These are phyloP conservation scores for Scophthalmus maximus DNA, from an alignment of 2,113 vertebrate genomes.

Conservation along the genomic window DNA sequence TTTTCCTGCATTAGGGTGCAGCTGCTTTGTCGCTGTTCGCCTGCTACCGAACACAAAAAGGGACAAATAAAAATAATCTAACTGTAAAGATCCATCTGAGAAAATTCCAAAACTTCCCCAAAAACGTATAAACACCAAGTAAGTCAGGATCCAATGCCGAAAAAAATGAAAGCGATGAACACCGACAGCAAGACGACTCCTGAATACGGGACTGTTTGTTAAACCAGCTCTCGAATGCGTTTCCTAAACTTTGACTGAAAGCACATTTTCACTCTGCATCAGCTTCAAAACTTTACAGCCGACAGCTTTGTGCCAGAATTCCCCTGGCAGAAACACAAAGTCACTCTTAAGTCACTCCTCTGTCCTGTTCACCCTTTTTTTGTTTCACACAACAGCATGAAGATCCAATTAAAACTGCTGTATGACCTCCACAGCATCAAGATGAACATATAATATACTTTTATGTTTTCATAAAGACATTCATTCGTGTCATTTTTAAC, in stretches of 20 bases:
- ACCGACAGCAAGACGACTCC: neutral
- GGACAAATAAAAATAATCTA: too few relatives aligned
- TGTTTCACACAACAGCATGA: neutral
- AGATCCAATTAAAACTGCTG: too few relatives aligned
- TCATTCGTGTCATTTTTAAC: too few relatives aligned
- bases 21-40: neutral
- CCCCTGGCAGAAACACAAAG: constrained; percentile 4
- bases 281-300: constrained; percentile 7
- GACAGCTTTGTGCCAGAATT: neutral
- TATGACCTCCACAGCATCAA: too few relatives aligned
- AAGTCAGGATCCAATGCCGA: too few relatives aligned
- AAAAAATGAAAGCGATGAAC: neutral
- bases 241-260: constrained; percentile 9
- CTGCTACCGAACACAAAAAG: too few relatives aligned
- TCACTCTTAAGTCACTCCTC: neutral
- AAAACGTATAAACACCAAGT: too few relatives aligned
- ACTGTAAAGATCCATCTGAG: too few relatives aligned
- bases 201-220: neutral
- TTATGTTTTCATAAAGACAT: too few relatives aligned
- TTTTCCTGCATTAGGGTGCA: neutral
- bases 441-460: too few relatives aligned
- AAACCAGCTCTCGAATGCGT: neutral
- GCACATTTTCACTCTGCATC: constrained; percentile 14
- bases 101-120: too few relatives aligned
- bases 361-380: neutral